These are phyloP conservation scores for Ranitomeya imitator DNA, from an alignment of 2,113 vertebrate species.

Conservation along the genomic window DNA sequence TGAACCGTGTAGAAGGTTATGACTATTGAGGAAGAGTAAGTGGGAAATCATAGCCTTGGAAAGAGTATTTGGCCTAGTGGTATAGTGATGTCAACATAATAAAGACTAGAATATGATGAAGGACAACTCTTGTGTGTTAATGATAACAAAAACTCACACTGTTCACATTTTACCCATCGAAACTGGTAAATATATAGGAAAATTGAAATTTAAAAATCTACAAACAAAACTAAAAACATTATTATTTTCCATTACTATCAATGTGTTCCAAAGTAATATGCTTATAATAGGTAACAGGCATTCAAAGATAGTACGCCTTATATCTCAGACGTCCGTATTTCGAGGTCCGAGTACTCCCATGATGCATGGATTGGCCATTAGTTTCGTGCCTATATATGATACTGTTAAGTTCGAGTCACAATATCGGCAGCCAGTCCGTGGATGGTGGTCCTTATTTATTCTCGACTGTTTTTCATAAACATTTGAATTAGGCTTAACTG, in stretches of 20 bases:
- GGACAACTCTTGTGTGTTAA: neutral
- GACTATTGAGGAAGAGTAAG: constrained; percentile 10
- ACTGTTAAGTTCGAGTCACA: too few species aligned
- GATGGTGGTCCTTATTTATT: too few species aligned
- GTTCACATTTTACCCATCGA: neutral
- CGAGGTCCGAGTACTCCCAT: too few species aligned
- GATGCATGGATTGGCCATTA: too few species aligned
- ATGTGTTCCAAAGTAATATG: too few species aligned
- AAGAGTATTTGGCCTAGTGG: constrained; percentile 1
- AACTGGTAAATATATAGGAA: neutral
- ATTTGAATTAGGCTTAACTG: too few species aligned
- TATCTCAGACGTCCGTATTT: too few species aligned
- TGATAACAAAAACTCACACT: neutral
- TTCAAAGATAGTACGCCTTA: neutral
- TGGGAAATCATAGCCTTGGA: constrained; percentile 29
- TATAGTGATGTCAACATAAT: neutral
- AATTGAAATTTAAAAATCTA: neutral
- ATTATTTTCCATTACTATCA: too few species aligned
- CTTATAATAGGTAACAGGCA: neutral
- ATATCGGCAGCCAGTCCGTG: too few species aligned
- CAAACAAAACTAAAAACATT: neutral
- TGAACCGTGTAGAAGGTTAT: constrained; percentile 7
- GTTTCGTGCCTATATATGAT: too few species aligned
- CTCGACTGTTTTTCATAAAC: too few species aligned
- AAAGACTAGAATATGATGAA: neutral